phyloP scores from a whole-genome alignment of 2,113 vertebrate species.

The Guaruba guarouba region DNA sequence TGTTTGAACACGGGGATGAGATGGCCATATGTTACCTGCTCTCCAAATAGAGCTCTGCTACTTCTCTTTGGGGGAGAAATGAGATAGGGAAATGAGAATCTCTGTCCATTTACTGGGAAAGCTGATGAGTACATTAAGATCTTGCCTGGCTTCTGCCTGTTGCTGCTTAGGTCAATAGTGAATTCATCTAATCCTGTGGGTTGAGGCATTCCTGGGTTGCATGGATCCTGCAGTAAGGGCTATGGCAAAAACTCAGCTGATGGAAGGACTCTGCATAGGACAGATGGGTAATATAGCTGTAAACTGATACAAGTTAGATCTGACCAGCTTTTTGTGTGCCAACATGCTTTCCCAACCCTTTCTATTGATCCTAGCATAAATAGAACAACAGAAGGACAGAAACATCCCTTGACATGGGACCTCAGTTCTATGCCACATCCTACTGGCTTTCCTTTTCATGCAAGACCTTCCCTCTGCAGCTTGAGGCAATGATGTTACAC shows the following conservation, averaged over 20 bases:
- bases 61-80: background rate
- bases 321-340: background rate
- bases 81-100: background rate
- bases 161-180: fast-evolving
- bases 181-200: background rate
- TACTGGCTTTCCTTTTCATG: background rate
- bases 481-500: background rate
- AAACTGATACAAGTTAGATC: background rate
- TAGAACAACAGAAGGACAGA: background rate
- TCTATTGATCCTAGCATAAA: background rate
- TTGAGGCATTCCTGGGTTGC: background rate
- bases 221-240: background rate
- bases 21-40: background rate
- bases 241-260: background rate
- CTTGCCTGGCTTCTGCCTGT: background rate
- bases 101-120: background rate
- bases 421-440: background rate
- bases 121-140: background rate
- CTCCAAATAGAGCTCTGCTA: background rate
- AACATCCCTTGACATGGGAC: background rate
- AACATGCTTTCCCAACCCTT: background rate
- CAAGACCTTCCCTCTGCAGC: background rate
- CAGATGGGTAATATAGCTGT: background rate
- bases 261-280: background rate
- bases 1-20: background rate